Evolutionary conservation across 64 coral and sea anemone species (phyloP), one percentile per base, ranked within the genome.

Genomic region (Dendrophyllia cribrosa): DNA sequence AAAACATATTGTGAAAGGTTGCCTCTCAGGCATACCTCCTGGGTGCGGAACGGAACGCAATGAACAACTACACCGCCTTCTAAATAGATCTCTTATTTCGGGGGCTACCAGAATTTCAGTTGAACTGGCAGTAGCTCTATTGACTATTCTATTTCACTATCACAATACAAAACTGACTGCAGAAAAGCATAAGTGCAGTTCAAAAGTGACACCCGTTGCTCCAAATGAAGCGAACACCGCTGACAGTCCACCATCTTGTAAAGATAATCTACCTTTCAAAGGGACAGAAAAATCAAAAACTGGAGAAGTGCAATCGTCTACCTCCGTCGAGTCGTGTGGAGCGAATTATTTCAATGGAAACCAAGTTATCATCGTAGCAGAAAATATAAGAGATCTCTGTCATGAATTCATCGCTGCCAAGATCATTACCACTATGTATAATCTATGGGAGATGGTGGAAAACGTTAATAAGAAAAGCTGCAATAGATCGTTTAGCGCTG

Each of bases 1-100:
- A 4, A 1, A 0, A 17, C 92, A 88, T 20, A 88, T 83, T 3
- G 56, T 20, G 45, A 93, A 81, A 58, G 92, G 92, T 45, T 93
- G 85, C 43, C 20, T 94, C 0, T 88, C 85, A 7, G 19, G 10
- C 13, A 94, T 88, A 19, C 92, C 85, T 4, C 64, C 92, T 20
- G 85, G 92, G 24, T 75, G 20, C 51, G 77, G 92, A 21, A 88
- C 83, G 9, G 92, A 94, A 64, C 80, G 75, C 63, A 88, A 94
- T 75, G 75, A 93, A 78, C 91, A 87, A 58, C 59, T 92, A 0
- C 82, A 93, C 66, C 58, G 72, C 9, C 62, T 93, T 50, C 16
- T 93, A 0, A 68, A 93, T 43, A 55, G 78, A 25, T 74, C 75
- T 6, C 14, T 90, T 10, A 25, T 81, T 7, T 43, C 63, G 20